Conservation (phyloP, 2,888 invertebrate genomes). For the Xestobium rufovillosum region DNA sequence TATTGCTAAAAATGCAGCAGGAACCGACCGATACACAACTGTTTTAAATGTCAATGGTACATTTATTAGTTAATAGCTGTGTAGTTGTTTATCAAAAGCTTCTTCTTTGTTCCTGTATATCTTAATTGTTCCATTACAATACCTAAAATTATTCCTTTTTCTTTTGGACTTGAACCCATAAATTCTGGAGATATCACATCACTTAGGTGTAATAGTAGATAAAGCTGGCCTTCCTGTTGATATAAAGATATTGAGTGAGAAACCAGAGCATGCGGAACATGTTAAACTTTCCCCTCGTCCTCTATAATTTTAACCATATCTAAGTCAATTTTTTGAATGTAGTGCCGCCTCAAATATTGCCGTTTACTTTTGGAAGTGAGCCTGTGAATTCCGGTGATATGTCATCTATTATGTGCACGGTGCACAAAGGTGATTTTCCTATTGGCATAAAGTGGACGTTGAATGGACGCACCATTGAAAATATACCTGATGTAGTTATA, state of each 20-base stretch:
- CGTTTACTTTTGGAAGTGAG: slow-evolving; percentile 69
- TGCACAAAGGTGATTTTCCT: slow-evolving; percentile 70
- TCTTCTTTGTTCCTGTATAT: too few species aligned
- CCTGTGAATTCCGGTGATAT: slow-evolving; percentile 43
- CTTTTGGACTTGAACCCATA: slow-evolving; percentile 49
- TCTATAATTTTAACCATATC: too few species aligned
- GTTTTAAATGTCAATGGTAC: slow-evolving; percentile 52
- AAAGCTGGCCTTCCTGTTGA: slow-evolving; percentile 67
- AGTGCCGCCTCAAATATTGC: slow-evolving; percentile 73
- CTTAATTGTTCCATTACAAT: too few species aligned
- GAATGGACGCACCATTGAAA: slow-evolving; percentile 40
- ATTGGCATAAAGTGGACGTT: slow-evolving; percentile 66
- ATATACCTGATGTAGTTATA: slow-evolving; percentile 37
- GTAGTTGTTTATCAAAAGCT: not conserved
- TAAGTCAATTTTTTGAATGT: slow-evolving; percentile 18
- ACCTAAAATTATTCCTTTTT: slow-evolving; percentile 35
- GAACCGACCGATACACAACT: slow-evolving; percentile 53
- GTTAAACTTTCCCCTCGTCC: too few species aligned
- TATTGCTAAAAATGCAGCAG: slow-evolving; percentile 56
- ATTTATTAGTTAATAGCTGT: too few species aligned
- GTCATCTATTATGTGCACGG: slow-evolving; percentile 49
- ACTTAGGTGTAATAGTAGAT: slow-evolving; percentile 57
- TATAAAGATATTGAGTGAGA: slow-evolving; percentile 41
- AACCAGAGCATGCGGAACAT: too few species aligned
- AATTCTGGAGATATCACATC: slow-evolving; percentile 63